Evolutionary conservation across 2,888 invertebrate genomes (phyloP), one percentile per base, ranked within the genome.

Genomic region (Stramonita haemastoma): DNA sequence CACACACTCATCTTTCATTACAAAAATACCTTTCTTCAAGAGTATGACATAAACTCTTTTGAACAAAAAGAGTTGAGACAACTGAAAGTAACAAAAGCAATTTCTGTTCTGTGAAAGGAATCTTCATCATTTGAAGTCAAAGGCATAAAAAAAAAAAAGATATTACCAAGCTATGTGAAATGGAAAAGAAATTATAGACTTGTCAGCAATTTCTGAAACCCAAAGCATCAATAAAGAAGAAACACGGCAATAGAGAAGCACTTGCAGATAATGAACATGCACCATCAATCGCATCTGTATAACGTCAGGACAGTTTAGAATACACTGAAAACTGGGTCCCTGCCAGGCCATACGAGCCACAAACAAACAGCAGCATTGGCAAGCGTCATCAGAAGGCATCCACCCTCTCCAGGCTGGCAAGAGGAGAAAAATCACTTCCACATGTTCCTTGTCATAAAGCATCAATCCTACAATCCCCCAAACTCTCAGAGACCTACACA

Each of bases 391-490:
- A 83, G 15, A 34, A 22, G 32, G 36, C 36, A 26, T 0, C 46
- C 46, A 46, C 36, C 0, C 66, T 22, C 66, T 66, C 81, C 8
- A 46, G 36, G 36, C 36, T 26, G 46, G 15, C 81, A 81, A 81
- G 81, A 46, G 13, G 36, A 93, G 92, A 92, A 92, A 91, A 89
- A 84, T 46, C 84, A 57, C 57, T 85, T 56, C 84, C 84, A 85
- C 84, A 85, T 85, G 84, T 85, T 85, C 57, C 84, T 29, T 85
- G 84, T 57, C 84, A 85, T 57, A 85, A 85, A 85, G 57, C 57
- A 85, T 57, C 56, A n/a, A 57, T 29, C 57, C 17, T 13, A 85
- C 26, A 22, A 36, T 79, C 46, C 29, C 46, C 81, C 22, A 83
- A 83, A 15, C 0, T 22, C 81, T 22, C 36, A 32, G 77, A 79